phyloP scores from a whole-genome alignment of 2,113 vertebrate genomes.

The Salvator merianae region DNA sequence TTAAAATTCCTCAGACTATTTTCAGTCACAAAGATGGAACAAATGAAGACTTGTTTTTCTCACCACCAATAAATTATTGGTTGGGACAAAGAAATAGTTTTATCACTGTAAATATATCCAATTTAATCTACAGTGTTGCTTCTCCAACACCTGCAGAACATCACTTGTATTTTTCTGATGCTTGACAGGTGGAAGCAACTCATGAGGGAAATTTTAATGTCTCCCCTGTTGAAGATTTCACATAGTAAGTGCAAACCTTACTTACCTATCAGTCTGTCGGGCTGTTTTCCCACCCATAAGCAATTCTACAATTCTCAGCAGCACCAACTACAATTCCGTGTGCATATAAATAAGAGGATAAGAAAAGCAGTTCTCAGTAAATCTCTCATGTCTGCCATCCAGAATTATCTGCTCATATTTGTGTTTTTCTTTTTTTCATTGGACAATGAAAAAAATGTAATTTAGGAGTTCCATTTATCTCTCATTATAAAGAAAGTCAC shows the following conservation, averaged over 20 bases:
- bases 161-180: not conserved
- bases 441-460: fast-evolving
- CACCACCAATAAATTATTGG: not conserved
- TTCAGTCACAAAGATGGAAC: conserved; percentile 17
- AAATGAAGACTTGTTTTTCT: not conserved
- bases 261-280: fast-evolving
- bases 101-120: not conserved
- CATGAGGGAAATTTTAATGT: not conserved
- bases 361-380: not conserved
- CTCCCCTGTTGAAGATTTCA: not conserved
- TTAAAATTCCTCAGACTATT: no score
- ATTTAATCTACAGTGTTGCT: not conserved
- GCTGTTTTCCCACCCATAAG: not conserved
- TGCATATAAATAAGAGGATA: not conserved
- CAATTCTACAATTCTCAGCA: not conserved
- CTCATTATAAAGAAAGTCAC: not conserved
- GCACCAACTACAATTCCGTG: not conserved
- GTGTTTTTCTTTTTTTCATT: not conserved
- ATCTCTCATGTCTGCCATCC: fast-evolving
- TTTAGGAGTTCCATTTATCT: not conserved
- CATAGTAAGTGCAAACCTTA: fast-evolving
- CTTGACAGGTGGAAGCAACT: not conserved
- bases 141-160: not conserved
- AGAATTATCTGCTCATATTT: not conserved
- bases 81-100: not conserved